Base-by-base conservation (phyloP, 2,888 invertebrate species). In the Neoaliturus tenellus region DNA sequence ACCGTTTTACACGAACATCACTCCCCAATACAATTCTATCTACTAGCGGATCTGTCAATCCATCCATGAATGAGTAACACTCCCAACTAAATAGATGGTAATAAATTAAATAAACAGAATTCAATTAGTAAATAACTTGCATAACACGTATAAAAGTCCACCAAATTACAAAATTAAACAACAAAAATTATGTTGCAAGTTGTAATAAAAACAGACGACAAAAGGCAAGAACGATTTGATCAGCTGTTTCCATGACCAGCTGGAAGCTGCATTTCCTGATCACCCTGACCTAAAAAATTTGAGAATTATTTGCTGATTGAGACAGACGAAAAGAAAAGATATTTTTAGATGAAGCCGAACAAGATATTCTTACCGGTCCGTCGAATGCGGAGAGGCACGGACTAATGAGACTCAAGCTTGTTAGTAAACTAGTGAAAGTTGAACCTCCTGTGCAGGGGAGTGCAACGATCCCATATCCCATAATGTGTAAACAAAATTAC, bases 1-100 rank as follows among this genome's bases (percentile, higher is more conserved):
- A 69, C 69, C 69, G 35, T 69, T 69, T 69, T 8, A 20, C 20
- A 69, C 69, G 69, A 69, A 39, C 39, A n/a, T 69, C 69, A 69
- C 69, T 39, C 20, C 69, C 69, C 1, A 69, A 12, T 69, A 39
- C 39, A 12, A 39, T 35, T 69, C 35, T 69, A 17, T 69, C 39
- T 10, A 69, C 69, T 69, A 69, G 69, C 2, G 69, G 39, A 39
- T 69, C 69, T 20, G 69, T 20, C 69, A 69, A 39, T 69, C n/a
- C 69, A 39, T 69, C 69, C 69, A 69, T 69, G 39, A 69, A 69
- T 20, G 20, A 51, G 20, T 44, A n/a, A 4, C 10, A 35, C 6
- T 35, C 35, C 4, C 35, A 44, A 44, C 10, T 14, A 4, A 44
- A 67, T 67, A 20, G 10, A 51, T 23, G 2, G 3, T 23, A 23